These are phyloP conservation scores for Perognathus longimembris DNA, from an alignment of 2,113 vertebrate genomes.

Conservation along the genomic window DNA sequence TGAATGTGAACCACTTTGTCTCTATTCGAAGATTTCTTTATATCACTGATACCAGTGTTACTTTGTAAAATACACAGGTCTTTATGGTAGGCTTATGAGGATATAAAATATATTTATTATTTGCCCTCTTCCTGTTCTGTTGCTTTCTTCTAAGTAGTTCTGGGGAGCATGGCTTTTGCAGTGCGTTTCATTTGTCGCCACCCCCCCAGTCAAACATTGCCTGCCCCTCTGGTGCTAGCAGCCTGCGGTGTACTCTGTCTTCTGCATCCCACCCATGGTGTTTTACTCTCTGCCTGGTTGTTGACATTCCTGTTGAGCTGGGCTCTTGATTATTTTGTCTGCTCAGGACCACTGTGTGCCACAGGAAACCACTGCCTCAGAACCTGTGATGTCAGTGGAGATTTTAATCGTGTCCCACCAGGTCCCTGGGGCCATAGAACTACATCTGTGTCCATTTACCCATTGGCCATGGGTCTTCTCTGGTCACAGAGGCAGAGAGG, in stretches of 20 bases:
- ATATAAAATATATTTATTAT: not conserved
- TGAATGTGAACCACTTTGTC: not conserved
- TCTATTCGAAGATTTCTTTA: constrained; percentile 9
- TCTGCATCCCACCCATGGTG: fast-evolving
- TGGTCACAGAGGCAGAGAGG: not conserved
- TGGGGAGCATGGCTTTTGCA: not conserved
- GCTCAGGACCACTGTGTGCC: not conserved
- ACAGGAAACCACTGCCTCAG: not conserved
- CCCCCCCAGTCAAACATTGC: not conserved
- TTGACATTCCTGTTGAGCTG: not conserved
- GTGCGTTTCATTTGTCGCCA: not conserved
- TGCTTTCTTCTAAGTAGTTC: not conserved
- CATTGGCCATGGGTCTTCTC: not conserved
- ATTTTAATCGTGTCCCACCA: not conserved
- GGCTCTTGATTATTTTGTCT: not conserved
- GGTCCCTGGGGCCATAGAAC: not conserved
- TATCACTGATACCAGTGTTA: not conserved
- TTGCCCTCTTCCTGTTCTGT: not conserved
- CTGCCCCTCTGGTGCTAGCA: not conserved
- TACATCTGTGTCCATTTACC: not conserved
- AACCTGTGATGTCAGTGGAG: not conserved
- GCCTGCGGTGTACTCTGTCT: not conserved
- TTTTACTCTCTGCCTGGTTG: not conserved
- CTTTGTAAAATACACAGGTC: not conserved
- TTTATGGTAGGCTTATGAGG: not conserved